phyloP scores from a whole-genome alignment of 1,140 invertebrate species.

The Lamellibrachia luymesi region DNA sequence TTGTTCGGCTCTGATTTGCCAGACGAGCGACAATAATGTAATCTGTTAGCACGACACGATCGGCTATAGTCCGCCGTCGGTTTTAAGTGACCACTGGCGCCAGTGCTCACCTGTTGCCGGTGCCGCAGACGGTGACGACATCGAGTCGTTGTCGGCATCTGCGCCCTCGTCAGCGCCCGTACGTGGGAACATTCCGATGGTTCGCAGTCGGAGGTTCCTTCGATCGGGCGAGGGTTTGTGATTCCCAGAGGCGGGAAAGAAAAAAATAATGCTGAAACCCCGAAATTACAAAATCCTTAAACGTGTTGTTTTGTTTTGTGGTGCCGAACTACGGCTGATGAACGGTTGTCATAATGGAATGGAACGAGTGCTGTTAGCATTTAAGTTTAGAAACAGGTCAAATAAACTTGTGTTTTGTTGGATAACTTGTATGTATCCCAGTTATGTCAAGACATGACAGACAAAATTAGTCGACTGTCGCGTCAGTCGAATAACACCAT shows the following conservation, averaged over 20 bases:
- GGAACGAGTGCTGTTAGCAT: background rate
- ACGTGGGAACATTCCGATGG: background rate
- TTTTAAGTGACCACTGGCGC: slow-evolving; percentile 3
- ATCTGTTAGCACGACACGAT: background rate
- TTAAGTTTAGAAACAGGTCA: background rate
- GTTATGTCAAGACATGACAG: background rate
- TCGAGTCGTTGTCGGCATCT: background rate
- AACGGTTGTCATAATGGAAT: too few species aligned
- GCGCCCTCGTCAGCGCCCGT: too few species aligned
- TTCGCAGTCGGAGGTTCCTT: background rate
- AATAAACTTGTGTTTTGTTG: background rate
- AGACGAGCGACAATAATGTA: background rate
- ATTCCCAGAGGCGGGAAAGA: background rate
- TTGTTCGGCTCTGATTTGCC: slow-evolving; percentile 7
- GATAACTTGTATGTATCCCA: background rate
- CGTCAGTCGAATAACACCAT: background rate
- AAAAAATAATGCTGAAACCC: background rate
- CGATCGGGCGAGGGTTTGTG: background rate
- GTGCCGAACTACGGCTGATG: background rate
- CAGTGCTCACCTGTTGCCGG: background rate
- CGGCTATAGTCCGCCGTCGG: background rate
- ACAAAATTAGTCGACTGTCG: background rate
- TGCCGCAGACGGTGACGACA: background rate
- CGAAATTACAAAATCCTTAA: background rate
- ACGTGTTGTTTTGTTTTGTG: background rate